Conservation (phyloP, 2,113 vertebrate species). For the Girardinichthys multiradiatus region DNA sequence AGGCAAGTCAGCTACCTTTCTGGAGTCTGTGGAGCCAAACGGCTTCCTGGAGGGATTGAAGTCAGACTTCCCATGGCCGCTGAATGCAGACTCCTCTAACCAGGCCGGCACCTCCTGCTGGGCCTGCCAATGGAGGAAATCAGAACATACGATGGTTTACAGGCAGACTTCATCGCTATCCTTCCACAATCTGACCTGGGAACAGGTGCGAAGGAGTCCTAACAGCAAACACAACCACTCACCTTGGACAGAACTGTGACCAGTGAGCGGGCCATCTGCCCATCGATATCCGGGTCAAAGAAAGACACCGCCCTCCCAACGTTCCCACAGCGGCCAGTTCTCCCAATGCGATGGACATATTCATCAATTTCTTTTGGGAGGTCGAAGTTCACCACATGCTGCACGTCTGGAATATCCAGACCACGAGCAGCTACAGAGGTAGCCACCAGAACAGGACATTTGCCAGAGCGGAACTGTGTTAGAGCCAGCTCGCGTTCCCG, state of each 20-base stretch:
- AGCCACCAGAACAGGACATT: constrained; percentile 89
- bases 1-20: constrained; percentile 77
- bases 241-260: constrained; percentile 90
- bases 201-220: fast-evolving
- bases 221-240: too few relatives aligned
- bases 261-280: constrained; percentile 81
- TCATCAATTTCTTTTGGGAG: constrained; percentile 90
- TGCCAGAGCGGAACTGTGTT: constrained; percentile 87
- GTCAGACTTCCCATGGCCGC: constrained; percentile 49
- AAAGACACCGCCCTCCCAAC: constrained; percentile 88
- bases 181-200: not conserved
- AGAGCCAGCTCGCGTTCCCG: constrained; percentile 89
- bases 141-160: not conserved
- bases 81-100: constrained; percentile 87
- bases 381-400: constrained; percentile 95
- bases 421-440: constrained; percentile 95
- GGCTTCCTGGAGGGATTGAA: constrained; percentile 56
- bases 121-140: constrained; percentile 78
- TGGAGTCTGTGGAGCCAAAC: constrained; percentile 79
- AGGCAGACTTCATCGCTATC: not conserved
- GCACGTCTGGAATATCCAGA: constrained; percentile 93
- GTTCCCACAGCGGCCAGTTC: constrained; percentile 96
- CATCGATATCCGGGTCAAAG: constrained; percentile 83
- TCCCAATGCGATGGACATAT: constrained; percentile 94
- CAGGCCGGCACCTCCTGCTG: constrained; percentile 92